Percentiles rank a stretch among this genome's conserved stretches.
Conservation (phyloP, 1,140 invertebrate genomes). For the Antheraea pernyi region DNA sequence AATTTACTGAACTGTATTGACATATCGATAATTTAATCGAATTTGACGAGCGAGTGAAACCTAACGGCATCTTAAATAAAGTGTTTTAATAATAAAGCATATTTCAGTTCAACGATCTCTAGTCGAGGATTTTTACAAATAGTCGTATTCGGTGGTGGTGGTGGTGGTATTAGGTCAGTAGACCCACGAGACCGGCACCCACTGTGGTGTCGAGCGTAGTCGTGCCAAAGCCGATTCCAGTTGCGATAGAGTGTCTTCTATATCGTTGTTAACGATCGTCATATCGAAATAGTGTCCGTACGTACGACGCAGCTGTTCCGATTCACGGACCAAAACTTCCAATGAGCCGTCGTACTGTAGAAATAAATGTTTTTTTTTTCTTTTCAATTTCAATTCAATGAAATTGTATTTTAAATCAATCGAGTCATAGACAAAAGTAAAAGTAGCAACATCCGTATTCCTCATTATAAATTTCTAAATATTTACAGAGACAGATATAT, state of each 20-base stretch:
- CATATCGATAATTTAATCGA: too few species aligned
- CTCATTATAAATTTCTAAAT: too few species aligned
- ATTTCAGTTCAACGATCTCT: too few species aligned
- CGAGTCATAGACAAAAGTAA: too few species aligned
- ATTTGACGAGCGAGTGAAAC: too few species aligned
- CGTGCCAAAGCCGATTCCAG: conserved; percentile 94
- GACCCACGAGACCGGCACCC: conserved; percentile 97
- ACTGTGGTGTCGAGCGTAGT: conserved; percentile 94
- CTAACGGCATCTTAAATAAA: too few species aligned
- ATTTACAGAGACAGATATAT: too few species aligned
- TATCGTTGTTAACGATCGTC: conserved; percentile 99
- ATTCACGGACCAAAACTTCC: conserved; percentile 96
- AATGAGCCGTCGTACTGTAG: conserved; percentile 96
- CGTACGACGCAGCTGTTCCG: conserved; percentile 95
- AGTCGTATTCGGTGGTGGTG: conserved; percentile 19
- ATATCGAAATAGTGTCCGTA: conserved; percentile 99
- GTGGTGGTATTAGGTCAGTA: conserved; percentile 84
- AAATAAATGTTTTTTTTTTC: background rate
- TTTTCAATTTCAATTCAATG: too few species aligned
- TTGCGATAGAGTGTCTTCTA: conserved; percentile 97
- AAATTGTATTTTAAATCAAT: too few species aligned
- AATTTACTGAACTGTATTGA: too few species aligned
- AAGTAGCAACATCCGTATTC: too few species aligned
- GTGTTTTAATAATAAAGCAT: too few species aligned
- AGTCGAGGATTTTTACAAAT: conserved; percentile 22